A percentile compares a stretch with the other conserved stretches of the same genome.
Conservation (phyloP, 92 coral and sea anemone species). For the Phenganax stokvisi region DNA sequence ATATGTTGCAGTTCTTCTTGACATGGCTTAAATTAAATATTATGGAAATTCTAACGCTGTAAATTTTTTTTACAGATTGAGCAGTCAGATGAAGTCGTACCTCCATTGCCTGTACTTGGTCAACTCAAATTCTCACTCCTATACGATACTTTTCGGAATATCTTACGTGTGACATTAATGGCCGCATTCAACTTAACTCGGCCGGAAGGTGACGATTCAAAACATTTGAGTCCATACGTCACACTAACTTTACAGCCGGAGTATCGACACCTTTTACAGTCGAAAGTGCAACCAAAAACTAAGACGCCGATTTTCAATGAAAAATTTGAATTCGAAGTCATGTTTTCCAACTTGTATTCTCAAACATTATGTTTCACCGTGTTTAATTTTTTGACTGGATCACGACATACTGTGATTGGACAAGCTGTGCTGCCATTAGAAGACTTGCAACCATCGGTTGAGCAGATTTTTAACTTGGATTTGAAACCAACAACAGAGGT, state of each 20-base stretch:
- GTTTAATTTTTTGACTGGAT: slow-evolving; percentile 64
- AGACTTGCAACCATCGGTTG: slow-evolving; percentile 59
- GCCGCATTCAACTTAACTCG: slow-evolving; percentile 61
- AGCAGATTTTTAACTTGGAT: slow-evolving; percentile 58
- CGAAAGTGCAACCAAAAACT: slow-evolving; percentile 82
- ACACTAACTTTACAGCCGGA: slow-evolving; percentile 79
- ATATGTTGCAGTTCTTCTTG: too few relatives aligned
- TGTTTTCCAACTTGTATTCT: slow-evolving; percentile 22
- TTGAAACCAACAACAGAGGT: slow-evolving; percentile 80
- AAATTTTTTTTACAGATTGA: slow-evolving; percentile 27
- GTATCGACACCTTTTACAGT: slow-evolving; percentile 79
- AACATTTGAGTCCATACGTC: slow-evolving; percentile 76
- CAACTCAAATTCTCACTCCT: slow-evolving; percentile 63
- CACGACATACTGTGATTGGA: slow-evolving; percentile 82
- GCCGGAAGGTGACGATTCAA: slow-evolving; percentile 51
- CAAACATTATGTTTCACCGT: slow-evolving; percentile 78
- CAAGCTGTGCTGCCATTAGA: slow-evolving; percentile 66
- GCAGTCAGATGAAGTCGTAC: slow-evolving; percentile 45
- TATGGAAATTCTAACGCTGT: too few relatives aligned
- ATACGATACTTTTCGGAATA: slow-evolving; percentile 64
- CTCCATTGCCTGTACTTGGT: slow-evolving; percentile 53
- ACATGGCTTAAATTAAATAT: too few relatives aligned
- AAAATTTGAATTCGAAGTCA: slow-evolving; percentile 82
- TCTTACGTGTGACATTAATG: slow-evolving; percentile 58
- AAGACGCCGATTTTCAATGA: slow-evolving; percentile 72